Evolutionary conservation across 2,888 invertebrate species (phyloP).

Genomic region (Boloria selene): DNA sequence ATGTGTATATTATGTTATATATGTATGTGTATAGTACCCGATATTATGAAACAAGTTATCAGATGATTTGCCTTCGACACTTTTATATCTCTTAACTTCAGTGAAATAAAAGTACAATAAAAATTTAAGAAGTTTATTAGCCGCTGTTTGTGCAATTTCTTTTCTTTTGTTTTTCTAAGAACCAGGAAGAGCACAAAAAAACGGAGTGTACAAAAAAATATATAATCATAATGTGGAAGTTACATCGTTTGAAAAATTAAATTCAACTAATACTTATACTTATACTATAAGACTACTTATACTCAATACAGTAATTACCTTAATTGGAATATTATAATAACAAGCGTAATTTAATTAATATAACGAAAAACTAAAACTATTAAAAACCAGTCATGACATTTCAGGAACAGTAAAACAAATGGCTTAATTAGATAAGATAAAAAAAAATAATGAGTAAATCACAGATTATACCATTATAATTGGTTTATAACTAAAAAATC

Average conservation of each 20-base stretch:
- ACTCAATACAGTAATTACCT: slow-evolving; percentile 4
- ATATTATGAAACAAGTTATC: too few relatives aligned
- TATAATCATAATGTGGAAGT: slow-evolving; percentile 27
- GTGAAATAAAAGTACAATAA: too few relatives aligned
- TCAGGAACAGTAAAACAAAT: slow-evolving; percentile 16
- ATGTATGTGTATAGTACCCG: too few relatives aligned
- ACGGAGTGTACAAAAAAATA: slow-evolving; percentile 9
- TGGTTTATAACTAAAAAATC: slow-evolving; percentile 2
- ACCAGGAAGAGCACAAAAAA: not conserved
- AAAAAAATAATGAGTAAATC: slow-evolving; percentile 1
- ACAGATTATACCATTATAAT: slow-evolving; percentile 13
- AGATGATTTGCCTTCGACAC: too few relatives aligned
- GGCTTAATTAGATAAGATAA: not conserved
- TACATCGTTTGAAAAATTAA: slow-evolving; percentile 16
- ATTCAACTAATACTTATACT: slow-evolving; percentile 1
- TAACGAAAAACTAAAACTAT: not conserved
- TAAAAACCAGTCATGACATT: not conserved
- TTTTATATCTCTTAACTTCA: too few relatives aligned
- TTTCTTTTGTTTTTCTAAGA: not conserved
- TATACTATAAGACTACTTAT: slow-evolving; percentile 16
- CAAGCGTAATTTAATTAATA: slow-evolving; percentile 7
- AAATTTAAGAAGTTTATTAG: too few relatives aligned
- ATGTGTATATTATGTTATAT: too few relatives aligned
- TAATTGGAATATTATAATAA: slow-evolving; percentile 6
- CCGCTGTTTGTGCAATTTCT: too few relatives aligned